A percentile compares a stretch with the other conserved stretches of the same genome.
phyloP scores from a whole-genome alignment of 2,888 invertebrate genomes.

The Melanchra persicariae region DNA sequence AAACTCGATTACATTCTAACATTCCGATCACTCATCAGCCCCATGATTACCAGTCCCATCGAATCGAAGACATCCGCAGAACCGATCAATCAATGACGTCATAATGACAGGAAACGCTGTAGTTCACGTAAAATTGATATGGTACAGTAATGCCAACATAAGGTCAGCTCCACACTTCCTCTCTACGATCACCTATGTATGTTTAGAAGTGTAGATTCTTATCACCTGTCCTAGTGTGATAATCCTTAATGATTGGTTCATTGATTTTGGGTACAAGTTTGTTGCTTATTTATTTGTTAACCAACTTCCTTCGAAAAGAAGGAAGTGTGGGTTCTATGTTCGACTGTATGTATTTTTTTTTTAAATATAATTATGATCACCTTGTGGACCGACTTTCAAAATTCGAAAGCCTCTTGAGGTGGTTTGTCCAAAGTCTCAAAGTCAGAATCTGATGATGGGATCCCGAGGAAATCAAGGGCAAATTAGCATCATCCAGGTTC shows the following conservation, averaged over 20 bases:
- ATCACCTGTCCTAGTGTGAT: slow-evolving; percentile 37
- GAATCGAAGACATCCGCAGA: slow-evolving; percentile 60
- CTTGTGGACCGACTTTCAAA: too few relatives aligned
- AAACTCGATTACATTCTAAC: slow-evolving; percentile 9
- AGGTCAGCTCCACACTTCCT: slow-evolving; percentile 74
- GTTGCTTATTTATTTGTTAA: not conserved
- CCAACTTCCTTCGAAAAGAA: too few relatives aligned
- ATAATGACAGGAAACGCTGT: slow-evolving; percentile 82
- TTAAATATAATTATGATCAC: too few relatives aligned
- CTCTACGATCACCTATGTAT: slow-evolving; percentile 33
- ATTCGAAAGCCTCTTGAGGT: too few relatives aligned
- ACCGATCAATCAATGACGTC: slow-evolving; percentile 59
- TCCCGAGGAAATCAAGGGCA: too few relatives aligned
- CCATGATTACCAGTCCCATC: slow-evolving; percentile 39
- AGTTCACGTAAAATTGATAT: slow-evolving; percentile 74
- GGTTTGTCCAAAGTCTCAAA: too few relatives aligned
- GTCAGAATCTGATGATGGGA: too few relatives aligned
- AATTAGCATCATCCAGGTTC: too few relatives aligned
- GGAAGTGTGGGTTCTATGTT: too few relatives aligned
- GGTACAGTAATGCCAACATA: slow-evolving; percentile 66
- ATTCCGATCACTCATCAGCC: slow-evolving; percentile 29
- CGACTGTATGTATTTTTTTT: too few relatives aligned
- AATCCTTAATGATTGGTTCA: slow-evolving; percentile 36
- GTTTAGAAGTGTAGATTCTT: slow-evolving; percentile 37
- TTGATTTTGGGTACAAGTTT: not conserved